Conservation (phyloP, 2,888 invertebrate genomes). For the Ornithoptera priamus region DNA sequence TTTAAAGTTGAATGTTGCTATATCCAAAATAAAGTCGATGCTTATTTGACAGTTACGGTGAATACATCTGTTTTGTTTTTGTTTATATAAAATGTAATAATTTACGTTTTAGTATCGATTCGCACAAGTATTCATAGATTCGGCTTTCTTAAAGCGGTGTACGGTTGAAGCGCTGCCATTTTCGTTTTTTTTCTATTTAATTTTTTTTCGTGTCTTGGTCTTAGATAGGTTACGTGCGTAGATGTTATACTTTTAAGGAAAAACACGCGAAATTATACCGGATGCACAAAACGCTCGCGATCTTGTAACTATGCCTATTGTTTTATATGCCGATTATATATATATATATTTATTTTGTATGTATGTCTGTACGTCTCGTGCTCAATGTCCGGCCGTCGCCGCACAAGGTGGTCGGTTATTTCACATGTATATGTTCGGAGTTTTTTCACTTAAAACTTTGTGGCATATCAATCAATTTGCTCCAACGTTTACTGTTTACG, state of each 20-base stretch:
- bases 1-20: slow-evolving; percentile 24
- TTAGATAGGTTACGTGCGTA: slow-evolving; percentile 74
- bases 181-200: slow-evolving; percentile 22
- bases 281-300: slow-evolving; percentile 34
- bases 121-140: slow-evolving; percentile 51
- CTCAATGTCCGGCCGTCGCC: slow-evolving; percentile 31
- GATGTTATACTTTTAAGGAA: slow-evolving; percentile 65
- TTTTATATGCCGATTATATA: too few species aligned
- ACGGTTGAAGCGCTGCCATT: slow-evolving; percentile 58
- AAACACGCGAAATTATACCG: slow-evolving; percentile 44
- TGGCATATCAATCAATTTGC: slow-evolving; percentile 35
- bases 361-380: slow-evolving; percentile 35
- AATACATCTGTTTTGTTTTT: slow-evolving; percentile 41
- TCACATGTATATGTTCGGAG: too few species aligned
- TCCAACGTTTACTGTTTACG: slow-evolving; percentile 30
- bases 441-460: neutral
- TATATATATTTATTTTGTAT: slow-evolving; percentile 37
- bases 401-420: too few species aligned
- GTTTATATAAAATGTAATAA: slow-evolving; percentile 39
- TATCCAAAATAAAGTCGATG: slow-evolving; percentile 45
- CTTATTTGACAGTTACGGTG: slow-evolving; percentile 50
- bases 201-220: slow-evolving; percentile 47
- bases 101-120: slow-evolving; percentile 62
- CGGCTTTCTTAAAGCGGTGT: slow-evolving; percentile 57
- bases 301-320: slow-evolving; percentile 15